Conservation (phyloP, 2,888 invertebrate genomes). For the Volucella inflata region DNA sequence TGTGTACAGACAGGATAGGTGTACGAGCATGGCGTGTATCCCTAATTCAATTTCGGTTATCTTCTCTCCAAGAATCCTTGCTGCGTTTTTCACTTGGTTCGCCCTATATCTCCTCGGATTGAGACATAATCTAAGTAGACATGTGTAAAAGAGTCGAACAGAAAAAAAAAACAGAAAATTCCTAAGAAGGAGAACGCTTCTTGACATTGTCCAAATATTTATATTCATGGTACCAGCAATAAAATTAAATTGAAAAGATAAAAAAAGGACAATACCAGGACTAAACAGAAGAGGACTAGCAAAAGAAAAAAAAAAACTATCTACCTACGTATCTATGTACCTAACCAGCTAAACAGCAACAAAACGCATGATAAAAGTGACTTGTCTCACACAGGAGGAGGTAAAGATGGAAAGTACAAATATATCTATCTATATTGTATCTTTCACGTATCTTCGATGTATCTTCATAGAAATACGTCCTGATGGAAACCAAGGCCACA, state of each 20-base stretch:
- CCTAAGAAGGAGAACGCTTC: conserved; percentile 39
- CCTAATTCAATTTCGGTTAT: conserved; percentile 72
- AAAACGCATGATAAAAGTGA: conserved; percentile 67
- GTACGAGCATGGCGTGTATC: conserved; percentile 50
- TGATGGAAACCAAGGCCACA: conserved; percentile 38
- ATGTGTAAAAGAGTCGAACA: not conserved
- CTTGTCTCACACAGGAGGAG: conserved; percentile 44
- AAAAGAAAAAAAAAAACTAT: not conserved
- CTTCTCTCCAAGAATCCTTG: conserved; percentile 39
- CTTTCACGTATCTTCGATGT: not conserved
- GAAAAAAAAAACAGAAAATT: not conserved
- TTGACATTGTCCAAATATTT: conserved; percentile 74
- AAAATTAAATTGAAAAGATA: conserved; percentile 76
- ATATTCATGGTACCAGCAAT: conserved; percentile 75
- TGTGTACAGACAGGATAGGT: conserved; percentile 2
- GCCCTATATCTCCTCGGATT: conserved; percentile 27
- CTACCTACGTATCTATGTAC: conserved; percentile 47
- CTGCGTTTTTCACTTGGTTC: conserved; percentile 17
- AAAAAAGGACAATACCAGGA: conserved; percentile 65
- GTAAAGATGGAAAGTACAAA: conserved; percentile 14
- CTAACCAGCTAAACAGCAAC: conserved; percentile 54
- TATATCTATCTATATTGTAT: not conserved
- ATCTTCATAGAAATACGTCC: not conserved
- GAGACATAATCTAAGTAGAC: conserved; percentile 53
- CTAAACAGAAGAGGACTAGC: conserved; percentile 18